phyloP scores from a whole-genome alignment of 2,797 vertebrate species.

The Amblyraja radiata region DNA sequence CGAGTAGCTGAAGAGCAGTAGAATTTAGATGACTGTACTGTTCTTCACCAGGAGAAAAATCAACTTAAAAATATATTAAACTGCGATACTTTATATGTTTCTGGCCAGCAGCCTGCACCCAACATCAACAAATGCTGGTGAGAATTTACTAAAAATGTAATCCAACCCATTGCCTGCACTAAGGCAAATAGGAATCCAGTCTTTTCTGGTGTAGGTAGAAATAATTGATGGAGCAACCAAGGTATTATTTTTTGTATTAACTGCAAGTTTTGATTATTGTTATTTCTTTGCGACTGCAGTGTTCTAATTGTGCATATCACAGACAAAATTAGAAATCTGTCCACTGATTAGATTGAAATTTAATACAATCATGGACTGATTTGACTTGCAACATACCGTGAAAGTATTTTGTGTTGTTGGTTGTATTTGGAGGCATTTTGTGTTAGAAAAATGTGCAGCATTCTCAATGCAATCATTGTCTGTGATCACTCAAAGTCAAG shows the following conservation, averaged over 20 bases:
- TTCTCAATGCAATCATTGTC: neutral
- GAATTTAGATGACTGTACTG: neutral
- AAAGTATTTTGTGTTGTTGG: neutral
- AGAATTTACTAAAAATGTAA: neutral
- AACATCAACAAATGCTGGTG: neutral
- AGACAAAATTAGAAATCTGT: neutral
- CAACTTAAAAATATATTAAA: conserved; percentile 14
- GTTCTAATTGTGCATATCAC: neutral
- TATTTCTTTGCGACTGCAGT: neutral
- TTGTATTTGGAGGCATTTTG: neutral
- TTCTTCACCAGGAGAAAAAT: neutral
- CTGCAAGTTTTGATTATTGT: neutral
- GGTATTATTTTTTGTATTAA: neutral
- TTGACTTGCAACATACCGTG: neutral
- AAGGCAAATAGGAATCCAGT: neutral
- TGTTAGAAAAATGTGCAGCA: neutral
- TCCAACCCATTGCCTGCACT: neutral
- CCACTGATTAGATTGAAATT: neutral
- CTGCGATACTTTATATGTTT: conserved; percentile 2
- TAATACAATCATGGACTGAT: neutral
- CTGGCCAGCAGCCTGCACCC: neutral
- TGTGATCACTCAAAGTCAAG: no score
- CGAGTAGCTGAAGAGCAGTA: conserved; percentile 6
- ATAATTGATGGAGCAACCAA: neutral
- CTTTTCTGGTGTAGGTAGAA: neutral